A percentile compares a stretch with the other conserved stretches of the same genome.
Evolutionary conservation across 2,888 invertebrate genomes (phyloP).

Genomic region (Uropetala carovei): DNA sequence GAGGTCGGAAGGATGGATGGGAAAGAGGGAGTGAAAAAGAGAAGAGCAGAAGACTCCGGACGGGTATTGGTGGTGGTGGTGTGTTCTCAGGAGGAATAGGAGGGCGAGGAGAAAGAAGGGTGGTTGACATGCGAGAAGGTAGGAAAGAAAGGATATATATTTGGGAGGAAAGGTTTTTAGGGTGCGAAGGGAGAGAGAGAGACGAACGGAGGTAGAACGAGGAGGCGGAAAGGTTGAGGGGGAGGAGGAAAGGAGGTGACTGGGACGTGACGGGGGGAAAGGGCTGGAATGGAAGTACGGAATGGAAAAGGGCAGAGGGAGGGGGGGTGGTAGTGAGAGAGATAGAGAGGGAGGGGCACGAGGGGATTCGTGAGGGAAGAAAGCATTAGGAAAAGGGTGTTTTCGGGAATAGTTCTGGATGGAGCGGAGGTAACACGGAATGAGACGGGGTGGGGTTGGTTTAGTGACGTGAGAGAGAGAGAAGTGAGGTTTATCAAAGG

Average conservation of each 20-base stretch:
- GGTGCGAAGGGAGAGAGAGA: neutral
- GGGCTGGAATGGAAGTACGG: neutral
- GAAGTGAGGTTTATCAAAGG: neutral
- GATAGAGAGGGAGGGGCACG: neutral
- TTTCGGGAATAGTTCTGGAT: neutral
- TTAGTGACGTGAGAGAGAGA: neutral
- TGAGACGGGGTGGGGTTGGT: neutral
- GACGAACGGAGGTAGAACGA: neutral
- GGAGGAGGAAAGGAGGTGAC: neutral
- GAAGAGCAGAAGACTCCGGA: neutral
- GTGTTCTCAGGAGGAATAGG: neutral
- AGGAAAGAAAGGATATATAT: neutral
- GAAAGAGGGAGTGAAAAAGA: neutral
- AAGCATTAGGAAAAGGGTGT: conserved; percentile 15
- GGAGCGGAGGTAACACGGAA: neutral
- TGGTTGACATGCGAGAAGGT: neutral
- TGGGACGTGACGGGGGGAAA: neutral
- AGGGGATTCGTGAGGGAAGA: neutral
- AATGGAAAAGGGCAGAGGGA: no score
- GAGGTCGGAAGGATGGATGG: neutral
- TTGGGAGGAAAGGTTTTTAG: neutral
- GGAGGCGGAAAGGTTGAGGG: neutral
- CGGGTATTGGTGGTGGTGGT: neutral
- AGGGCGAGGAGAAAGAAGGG: neutral
- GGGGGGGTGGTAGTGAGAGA: no score